Conservation (phyloP, 2,888 invertebrate species). For the Orthosia cruda region DNA sequence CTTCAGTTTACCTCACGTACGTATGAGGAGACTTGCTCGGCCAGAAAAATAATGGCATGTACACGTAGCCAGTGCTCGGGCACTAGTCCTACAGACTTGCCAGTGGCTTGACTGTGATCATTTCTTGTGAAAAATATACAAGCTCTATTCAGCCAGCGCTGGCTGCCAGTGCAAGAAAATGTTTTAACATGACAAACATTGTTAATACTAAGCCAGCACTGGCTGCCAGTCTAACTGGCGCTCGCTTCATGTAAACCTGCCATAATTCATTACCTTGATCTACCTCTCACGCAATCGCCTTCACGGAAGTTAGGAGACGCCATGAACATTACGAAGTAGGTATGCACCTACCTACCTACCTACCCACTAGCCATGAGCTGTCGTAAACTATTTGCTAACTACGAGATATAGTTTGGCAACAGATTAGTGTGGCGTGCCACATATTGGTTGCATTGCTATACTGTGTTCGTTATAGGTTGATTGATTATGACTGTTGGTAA, state of each 20-base stretch:
- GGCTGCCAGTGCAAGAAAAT: no score
- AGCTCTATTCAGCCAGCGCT: no score
- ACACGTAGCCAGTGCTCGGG: not conserved
- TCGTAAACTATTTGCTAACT: constrained; percentile 45
- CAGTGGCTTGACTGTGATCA: no score
- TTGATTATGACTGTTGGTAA: constrained; percentile 1
- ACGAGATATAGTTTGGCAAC: constrained; percentile 49
- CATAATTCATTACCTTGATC: constrained; percentile 31
- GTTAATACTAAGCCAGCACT: no score
- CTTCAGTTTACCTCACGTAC: not conserved
- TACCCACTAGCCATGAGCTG: constrained; percentile 17
- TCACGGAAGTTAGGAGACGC: constrained; percentile 29
- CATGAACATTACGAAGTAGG: constrained; percentile 4
- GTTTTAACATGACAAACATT: no score
- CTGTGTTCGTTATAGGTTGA: constrained; percentile 13
- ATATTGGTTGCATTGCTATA: not conserved
- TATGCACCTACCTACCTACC: not conserved
- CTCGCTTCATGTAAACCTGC: not conserved
- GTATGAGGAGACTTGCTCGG: not conserved
- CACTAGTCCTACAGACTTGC: no score
- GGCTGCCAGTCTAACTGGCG: no score
- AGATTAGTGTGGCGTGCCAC: constrained; percentile 15
- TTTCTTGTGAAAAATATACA: no score
- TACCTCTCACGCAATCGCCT: constrained; percentile 26
- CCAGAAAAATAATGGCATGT: not conserved